A percentile compares a stretch with the other conserved stretches of the same genome.
These are phyloP conservation scores for Hemibagrus wyckioides DNA, from an alignment of 2,113 vertebrate genomes.

Conservation along the genomic window DNA sequence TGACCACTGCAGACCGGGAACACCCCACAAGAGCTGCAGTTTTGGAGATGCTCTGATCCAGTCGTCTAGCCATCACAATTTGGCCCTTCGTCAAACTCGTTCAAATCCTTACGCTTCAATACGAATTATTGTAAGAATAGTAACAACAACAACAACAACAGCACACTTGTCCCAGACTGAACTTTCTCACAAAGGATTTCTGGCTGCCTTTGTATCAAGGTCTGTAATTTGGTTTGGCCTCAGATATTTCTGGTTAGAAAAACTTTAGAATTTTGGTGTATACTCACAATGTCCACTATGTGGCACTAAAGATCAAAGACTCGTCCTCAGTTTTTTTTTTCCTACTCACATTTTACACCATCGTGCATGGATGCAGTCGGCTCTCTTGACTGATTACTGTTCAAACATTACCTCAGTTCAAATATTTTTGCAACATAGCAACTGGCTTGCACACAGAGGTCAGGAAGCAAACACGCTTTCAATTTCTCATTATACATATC, in stretches of 20 bases:
- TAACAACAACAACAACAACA: background rate
- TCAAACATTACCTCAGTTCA: slow-evolving; percentile 18
- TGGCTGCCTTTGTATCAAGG: background rate
- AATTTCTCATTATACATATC: background rate
- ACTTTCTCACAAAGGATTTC: background rate
- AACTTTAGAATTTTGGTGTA: background rate
- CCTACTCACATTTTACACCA: slow-evolving; percentile 6
- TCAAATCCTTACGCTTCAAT: too few species aligned
- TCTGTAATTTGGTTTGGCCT: slow-evolving; percentile 2
- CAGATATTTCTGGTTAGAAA: background rate
- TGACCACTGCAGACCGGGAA: too few species aligned
- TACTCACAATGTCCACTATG: slow-evolving; percentile 47
- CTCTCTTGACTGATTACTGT: slow-evolving; percentile 20
- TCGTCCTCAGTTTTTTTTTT: background rate
- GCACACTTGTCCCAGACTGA: background rate
- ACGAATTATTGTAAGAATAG: background rate
- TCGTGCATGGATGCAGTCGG: slow-evolving; percentile 47
- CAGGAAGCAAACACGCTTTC: slow-evolving; percentile 14
- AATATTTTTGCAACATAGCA: slow-evolving; percentile 31
- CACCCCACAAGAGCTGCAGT: too few species aligned
- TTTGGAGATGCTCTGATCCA: too few species aligned
- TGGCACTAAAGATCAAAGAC: slow-evolving; percentile 47
- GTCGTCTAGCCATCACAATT: too few species aligned
- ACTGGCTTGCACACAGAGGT: background rate
- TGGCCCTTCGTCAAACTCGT: too few species aligned